These are phyloP conservation scores for Tetramorium simillimum DNA, from an alignment of 1,140 invertebrate species.

Conservation along the genomic window DNA sequence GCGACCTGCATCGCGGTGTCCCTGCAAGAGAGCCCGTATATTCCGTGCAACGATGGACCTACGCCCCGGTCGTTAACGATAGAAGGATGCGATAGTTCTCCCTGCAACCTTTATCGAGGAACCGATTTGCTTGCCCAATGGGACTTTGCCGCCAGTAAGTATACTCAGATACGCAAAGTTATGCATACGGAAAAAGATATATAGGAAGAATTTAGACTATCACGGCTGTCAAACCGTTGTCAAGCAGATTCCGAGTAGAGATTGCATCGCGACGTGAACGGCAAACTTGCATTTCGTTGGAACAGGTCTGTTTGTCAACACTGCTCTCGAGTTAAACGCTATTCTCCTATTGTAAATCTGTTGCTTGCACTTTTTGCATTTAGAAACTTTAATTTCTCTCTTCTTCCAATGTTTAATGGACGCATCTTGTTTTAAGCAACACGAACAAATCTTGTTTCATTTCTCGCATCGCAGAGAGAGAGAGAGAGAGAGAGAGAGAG, in stretches of 20 bases:
- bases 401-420: too few species aligned
- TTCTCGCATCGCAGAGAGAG: too few species aligned
- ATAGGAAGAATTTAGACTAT: not conserved
- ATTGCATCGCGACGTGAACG: not conserved
- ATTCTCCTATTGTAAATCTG: too few species aligned
- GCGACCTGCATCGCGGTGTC: constrained; percentile 67
- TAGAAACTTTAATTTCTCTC: too few species aligned
- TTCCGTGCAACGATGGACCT: constrained; percentile 50
- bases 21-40: constrained; percentile 57
- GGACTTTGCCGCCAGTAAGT: constrained; percentile 75
- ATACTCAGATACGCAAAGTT: not conserved
- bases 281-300: not conserved
- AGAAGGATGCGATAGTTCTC: constrained; percentile 62
- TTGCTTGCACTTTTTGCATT: too few species aligned
- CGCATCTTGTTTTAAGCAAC: too few species aligned
- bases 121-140: constrained; percentile 58
- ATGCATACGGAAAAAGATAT: not conserved
- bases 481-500: too few species aligned
- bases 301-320: too few species aligned
- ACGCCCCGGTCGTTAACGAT: constrained; percentile 62
- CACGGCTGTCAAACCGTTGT: too few species aligned
- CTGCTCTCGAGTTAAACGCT: too few species aligned
- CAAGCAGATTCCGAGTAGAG: not conserved
- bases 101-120: constrained; percentile 70
- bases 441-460: too few species aligned